Base-by-base conservation (phyloP, 2,888 invertebrate genomes). In the Cybosia mesomella region DNA sequence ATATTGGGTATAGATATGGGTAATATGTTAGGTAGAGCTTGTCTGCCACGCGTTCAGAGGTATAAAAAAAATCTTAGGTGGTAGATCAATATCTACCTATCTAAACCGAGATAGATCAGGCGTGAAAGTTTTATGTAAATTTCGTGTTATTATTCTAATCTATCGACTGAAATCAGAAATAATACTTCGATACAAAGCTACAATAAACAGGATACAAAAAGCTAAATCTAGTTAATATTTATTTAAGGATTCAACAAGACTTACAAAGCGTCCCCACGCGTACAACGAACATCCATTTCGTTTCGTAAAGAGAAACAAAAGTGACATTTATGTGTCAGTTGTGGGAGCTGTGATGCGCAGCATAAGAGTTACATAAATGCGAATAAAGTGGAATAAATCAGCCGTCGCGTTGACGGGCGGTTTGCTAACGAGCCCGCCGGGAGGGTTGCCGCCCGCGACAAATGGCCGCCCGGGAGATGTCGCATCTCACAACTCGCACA, bases 291-390 rank as follows among this genome's bases (percentile, higher is more conserved):
- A 80, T 77, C 81, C 88, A 89, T 89, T 92, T 91, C 86, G 86
- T 82, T 73, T 75, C 84, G 89, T 92, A 91, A 92, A 91, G 90
- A 87, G 93, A 91, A 92, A 91, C 92, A 94, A 93, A 92, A 90
- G 90, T 90, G 94, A 94, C 94, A 89, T 93, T 93, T 93, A 94
- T 94, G 91, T 94, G 93, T 91, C 94, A 92, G 91, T 89, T 89
- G 89, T 89, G 88, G 84, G 85, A 83, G 86, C 85, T 72, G 68
- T 76, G 67, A 72, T 73, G 71, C 21, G 69, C 74, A 70, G 82
- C 83, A 83, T 77, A 83, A 84, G 85, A 74, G 76, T 76, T 70
- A 65, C 66, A 71, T 74, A 69, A 71, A 71, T 67, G 75, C 64
- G 77, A 75, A 64, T 68, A 76, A 70, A 68, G 39, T 79, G 78